A percentile compares a stretch with the other conserved stretches of the same genome.
These are phyloP conservation scores for Leucoraja erinaceus DNA, from an alignment of 2,113 vertebrate species.

Conservation along the genomic window DNA sequence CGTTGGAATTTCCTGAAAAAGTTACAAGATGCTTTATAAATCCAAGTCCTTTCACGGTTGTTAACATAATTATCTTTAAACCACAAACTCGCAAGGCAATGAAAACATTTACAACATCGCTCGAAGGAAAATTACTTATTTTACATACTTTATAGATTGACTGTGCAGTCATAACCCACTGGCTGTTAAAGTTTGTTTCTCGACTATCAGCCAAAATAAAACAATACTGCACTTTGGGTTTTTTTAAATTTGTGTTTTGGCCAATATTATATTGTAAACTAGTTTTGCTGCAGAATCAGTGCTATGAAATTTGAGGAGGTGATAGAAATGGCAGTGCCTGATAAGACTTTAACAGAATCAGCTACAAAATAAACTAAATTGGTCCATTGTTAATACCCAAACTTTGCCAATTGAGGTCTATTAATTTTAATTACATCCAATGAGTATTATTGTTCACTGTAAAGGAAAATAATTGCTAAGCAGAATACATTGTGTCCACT, in stretches of 20 bases:
- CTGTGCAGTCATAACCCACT: neutral
- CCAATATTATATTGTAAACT: slow-evolving; percentile 18
- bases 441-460: neutral
- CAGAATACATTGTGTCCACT: neutral
- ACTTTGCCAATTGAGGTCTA: neutral
- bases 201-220: neutral
- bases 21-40: neutral
- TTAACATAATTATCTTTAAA: slow-evolving; percentile 12
- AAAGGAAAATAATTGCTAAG: neutral
- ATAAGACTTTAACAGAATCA: neutral
- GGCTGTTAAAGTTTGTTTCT: neutral
- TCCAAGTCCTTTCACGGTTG: neutral
- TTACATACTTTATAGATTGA: neutral
- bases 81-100: neutral
- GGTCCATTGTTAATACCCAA: neutral
- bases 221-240: neutral
- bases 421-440: neutral
- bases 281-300: slow-evolving; percentile 11
- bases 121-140: neutral
- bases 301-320: neutral
- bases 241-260: neutral
- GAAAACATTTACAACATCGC: neutral
- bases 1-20: neutral
- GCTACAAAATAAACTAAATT: neutral
- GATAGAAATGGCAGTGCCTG: neutral